A percentile compares a stretch with the other conserved stretches of the same genome.
Evolutionary conservation across 2,888 invertebrate genomes (phyloP).

Genomic region (Zele albiditarsus): DNA sequence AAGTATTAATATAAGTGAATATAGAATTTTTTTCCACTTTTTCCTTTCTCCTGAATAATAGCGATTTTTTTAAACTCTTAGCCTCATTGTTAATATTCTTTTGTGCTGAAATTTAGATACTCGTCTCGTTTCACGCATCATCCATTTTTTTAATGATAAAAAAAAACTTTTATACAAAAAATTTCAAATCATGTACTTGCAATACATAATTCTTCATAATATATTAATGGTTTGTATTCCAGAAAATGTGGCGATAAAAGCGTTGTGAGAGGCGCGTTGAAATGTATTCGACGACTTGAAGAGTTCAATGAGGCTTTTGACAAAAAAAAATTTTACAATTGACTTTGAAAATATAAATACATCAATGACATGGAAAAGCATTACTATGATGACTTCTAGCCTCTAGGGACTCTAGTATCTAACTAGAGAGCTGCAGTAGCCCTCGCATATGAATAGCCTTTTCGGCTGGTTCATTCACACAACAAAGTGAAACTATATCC

Average conservation of each 20-base stretch:
- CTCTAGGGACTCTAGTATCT: conserved; percentile 1
- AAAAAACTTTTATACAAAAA: neutral
- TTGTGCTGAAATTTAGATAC: neutral
- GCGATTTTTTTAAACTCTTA: conserved; percentile 42
- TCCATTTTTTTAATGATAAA: conserved; percentile 10
- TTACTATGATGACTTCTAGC: conserved; percentile 19
- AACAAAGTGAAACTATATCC: conserved; percentile 9
- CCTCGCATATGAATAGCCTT: neutral
- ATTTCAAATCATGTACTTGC: neutral
- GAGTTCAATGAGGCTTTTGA: neutral
- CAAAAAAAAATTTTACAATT: conserved; percentile 9
- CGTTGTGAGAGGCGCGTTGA: neutral
- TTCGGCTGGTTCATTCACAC: neutral
- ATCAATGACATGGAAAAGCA: conserved; percentile 4
- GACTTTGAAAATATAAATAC: neutral
- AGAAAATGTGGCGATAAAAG: neutral
- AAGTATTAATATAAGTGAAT: conserved; percentile 18
- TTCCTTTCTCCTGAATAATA: conserved; percentile 16
- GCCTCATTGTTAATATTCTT: conserved; percentile 20
- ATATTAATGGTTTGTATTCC: neutral
- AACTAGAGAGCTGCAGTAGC: conserved; percentile 11
- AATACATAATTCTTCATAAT: neutral
- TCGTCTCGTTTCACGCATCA: conserved; percentile 36
- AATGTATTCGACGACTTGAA: neutral
- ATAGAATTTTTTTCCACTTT: conserved; percentile 26